Evolutionary conservation across 2,888 invertebrate species (phyloP), one percentile per base, ranked within the genome.

Genomic region (Dusona sp.): DNA sequence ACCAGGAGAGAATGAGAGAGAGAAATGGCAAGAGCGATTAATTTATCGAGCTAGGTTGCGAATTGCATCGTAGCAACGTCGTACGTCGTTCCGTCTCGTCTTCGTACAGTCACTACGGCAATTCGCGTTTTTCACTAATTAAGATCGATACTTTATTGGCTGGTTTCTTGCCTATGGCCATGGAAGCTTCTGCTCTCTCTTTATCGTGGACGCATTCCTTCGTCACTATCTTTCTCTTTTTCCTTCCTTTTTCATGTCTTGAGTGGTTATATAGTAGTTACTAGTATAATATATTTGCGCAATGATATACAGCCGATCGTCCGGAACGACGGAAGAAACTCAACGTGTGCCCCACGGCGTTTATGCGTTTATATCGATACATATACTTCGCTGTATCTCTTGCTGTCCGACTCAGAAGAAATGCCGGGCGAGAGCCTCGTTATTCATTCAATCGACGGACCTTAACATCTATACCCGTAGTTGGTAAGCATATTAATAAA

Each of bases 131-230:
- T 87, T 84, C 79, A 67, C 86, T 88, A 87, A 88, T 88, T 88
- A 88, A 83, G 86, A 84, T 86, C 84, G 84, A 88, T 88, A 87
- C 73, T 87, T 88, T 86, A 86, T 87, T 84, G 85, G 85, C 85
- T 75, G 65, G 75, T 79, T 86, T 83, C 79, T 61, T 61, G 73
- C 36, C 68, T 51, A 65, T 38, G 29, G 70, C n/a, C 61, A 29
- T 61, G 29, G 25, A 29, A 13, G 57, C 57, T 29, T 74, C 48
- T 65, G 51, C 33, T 65, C 33, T 64, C 38, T 48, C 74, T 72
- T 19, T 29, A 72, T 54, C 65, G 33, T 42, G 48, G 38, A 68
- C 64, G 11, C 74, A n/a, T 74, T 75, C 42, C 67, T 16, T 33
- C 54, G 19, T 29, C 13, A 3, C 29, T 75, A 33, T 51, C 67